Evolutionary conservation across 1,140 invertebrate species (phyloP), one percentile per base, ranked within the genome.

Genomic region (Penaeus vannamei): DNA sequence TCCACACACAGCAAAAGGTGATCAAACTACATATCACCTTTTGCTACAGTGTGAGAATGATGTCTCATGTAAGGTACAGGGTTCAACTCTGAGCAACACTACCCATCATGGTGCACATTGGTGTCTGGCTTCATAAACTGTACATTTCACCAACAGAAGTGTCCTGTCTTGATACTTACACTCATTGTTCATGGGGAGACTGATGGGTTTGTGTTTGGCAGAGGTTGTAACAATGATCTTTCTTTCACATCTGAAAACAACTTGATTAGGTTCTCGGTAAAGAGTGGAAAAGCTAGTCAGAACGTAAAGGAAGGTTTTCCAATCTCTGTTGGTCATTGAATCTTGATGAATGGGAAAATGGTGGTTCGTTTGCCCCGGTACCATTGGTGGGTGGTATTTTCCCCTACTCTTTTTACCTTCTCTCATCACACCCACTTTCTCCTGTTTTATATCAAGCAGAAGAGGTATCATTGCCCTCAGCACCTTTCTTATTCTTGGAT

Each of bases 231-330:
- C 66, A 89, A 89, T 89, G 87, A 89, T 84, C 87, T 84, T 89
- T 89, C 87, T 89, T 60, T 89, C 87, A 89, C 87, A 89, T 89
- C 87, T 84, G 80, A 84, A 84, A 89, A 89, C 87, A 89, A 89
- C 69, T 83, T 23, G 66, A 82, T 59, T 82, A 53, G 19, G 26
- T 20, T 36, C 10, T 53, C n/a, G 29, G 29, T 61, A 53, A 53
- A 77, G 26, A 86, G 17, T 60, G 72, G 85, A 62, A 79, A 53
- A 81, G 76, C 14, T 53, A 53, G 46, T 53, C 46, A 53, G 46
- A 53, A 53, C 46, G 10, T 53, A 53, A 53, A 53, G 46, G 14
- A 53, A 53, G 46, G 46, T 53, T 53, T 36, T 53, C 46, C 14
- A 53, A 53, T 64, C 46, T 81, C 59, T 86, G 46, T 72, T 61